A percentile compares a stretch with the other conserved stretches of the same genome.
phyloP scores from a whole-genome alignment of 1,140 invertebrate genomes.

The Grapholita molesta region DNA sequence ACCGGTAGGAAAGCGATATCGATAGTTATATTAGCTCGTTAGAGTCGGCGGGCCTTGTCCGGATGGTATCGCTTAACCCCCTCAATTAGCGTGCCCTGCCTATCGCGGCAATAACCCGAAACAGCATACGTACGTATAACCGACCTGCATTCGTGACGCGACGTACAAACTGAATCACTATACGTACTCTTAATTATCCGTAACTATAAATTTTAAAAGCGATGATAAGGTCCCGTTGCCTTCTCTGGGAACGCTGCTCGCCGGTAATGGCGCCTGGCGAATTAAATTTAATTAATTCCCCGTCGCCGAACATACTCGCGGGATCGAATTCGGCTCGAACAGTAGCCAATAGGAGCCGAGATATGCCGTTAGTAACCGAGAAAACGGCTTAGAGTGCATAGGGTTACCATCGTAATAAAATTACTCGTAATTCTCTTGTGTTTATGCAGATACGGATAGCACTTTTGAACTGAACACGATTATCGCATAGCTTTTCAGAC shows the following conservation, averaged over 20 bases:
- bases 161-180: slow-evolving; percentile 52
- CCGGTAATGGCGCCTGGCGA: slow-evolving; percentile 58
- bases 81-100: slow-evolving; percentile 52
- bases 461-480: background rate
- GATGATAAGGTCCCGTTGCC: slow-evolving; percentile 68
- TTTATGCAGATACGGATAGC: background rate
- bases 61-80: slow-evolving; percentile 55
- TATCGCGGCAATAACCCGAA: slow-evolving; percentile 50
- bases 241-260: slow-evolving; percentile 46
- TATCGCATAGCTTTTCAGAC: background rate
- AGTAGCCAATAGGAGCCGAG: background rate
- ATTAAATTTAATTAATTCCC: slow-evolving; percentile 70
- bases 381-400: background rate
- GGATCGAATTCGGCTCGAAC: slow-evolving; percentile 6
- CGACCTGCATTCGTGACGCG: slow-evolving; percentile 54
- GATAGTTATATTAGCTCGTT: slow-evolving; percentile 49
- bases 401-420: background rate
- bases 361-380: background rate
- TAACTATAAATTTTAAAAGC: slow-evolving; percentile 73
- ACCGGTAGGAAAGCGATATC: slow-evolving; percentile 14
- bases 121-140: slow-evolving; percentile 40
- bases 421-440: background rate
- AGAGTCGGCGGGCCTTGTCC: slow-evolving; percentile 45
- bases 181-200: slow-evolving; percentile 66
- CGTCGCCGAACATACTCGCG: slow-evolving; percentile 32